A percentile compares a stretch with the other conserved stretches of the same genome.
phyloP scores from a whole-genome alignment of 2,797 vertebrate species.

The Gymnocypris eckloni region DNA sequence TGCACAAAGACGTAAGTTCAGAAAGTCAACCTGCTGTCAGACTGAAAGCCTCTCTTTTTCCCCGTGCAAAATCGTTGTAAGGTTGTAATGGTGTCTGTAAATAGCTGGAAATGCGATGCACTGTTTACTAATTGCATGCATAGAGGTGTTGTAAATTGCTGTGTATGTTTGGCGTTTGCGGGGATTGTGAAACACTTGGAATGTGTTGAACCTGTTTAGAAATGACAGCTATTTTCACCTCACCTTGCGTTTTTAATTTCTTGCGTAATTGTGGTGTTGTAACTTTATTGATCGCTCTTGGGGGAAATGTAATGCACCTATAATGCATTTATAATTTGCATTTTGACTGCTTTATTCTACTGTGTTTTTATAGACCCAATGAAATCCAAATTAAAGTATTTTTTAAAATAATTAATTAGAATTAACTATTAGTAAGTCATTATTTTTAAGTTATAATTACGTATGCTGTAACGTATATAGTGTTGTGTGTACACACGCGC shows the following conservation, averaged over 20 bases:
- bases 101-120: slow-evolving; percentile 20
- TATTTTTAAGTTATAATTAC: neutral
- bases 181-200: neutral
- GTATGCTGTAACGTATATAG: too few species aligned
- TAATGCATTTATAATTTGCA: neutral
- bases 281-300: neutral
- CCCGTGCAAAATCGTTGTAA: neutral
- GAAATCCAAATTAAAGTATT: neutral
- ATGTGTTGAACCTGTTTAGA: neutral
- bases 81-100: slow-evolving; percentile 7
- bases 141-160: slow-evolving; percentile 1
- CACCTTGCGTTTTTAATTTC: slow-evolving; percentile 4
- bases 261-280: neutral
- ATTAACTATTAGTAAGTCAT: neutral
- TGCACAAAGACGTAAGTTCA: slow-evolving; percentile 7
- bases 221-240: slow-evolving; percentile 2
- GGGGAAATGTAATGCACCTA: neutral
- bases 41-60: neutral
- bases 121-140: slow-evolving; percentile 12
- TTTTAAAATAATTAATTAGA: neutral
- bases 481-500: too few species aligned
- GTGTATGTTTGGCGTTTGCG: neutral
- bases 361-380: neutral
- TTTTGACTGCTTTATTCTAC: neutral
- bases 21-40: slow-evolving; percentile 35